Evolutionary conservation across 2,888 invertebrate genomes (phyloP), one percentile per base, ranked within the genome.

Genomic region (Torymus aiolomorphi): DNA sequence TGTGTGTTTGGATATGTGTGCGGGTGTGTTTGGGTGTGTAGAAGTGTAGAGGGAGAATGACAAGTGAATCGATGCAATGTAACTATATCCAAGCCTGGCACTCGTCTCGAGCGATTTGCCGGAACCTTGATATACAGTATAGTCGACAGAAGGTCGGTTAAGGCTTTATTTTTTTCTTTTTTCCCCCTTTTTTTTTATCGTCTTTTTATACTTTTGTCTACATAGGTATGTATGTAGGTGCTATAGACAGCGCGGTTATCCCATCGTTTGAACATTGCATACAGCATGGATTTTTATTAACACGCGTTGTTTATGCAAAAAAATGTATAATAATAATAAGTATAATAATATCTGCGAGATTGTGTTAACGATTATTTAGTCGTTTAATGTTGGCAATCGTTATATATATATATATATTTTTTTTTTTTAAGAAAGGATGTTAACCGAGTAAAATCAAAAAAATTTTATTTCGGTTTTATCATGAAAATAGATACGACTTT

Each of bases 191-290:
- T 51, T 62, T 62, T 61, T 72, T 59, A 59, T 72, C 42, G 42
- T 42, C 42, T 42, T 42, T 42, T 42, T 42, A 42, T 42, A 10
- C 42, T 42, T 42, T 42, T 42, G 42, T 42, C 42, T 42, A 8
- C 8, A 42, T 10, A 10, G 5, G 8, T 42, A 10, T 42, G 8
- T 42, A 42, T 42, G 8, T 42, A 42, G 5, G 42, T 42, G 42
- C 42, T 5, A 42, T 42, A 42, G 5, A 10, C 8, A 42, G 8
- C 5, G 42, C 42, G 42, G 42, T 78, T 67, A 81, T 78, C 78
- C 78, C 81, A 81, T 81, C 78, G 81, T 81, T 81, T 81, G 81
- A 81, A 81, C 81, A 72, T 78, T 66, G 52, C 80, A 74, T 54
- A 57, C 14, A 49, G 20, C 61, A 76, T 42, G 42, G 8, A 42